phyloP scores from a whole-genome alignment of 64 coral and sea anemone species.

The Montipora capricornis region DNA sequence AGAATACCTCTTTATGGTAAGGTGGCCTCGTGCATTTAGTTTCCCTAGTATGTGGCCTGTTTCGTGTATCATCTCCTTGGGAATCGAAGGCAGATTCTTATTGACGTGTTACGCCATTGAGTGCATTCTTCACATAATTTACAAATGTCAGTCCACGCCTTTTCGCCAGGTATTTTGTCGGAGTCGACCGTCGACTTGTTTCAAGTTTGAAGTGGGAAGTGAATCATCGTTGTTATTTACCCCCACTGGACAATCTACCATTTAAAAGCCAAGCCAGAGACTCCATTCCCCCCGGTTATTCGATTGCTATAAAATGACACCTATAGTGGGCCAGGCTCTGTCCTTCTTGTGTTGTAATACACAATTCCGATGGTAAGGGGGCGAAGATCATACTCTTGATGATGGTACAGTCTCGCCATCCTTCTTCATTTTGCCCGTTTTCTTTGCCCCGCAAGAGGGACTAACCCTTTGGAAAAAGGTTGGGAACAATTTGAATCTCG shows the following conservation, averaged over 20 bases:
- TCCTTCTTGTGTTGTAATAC: background rate
- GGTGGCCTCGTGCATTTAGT: no score
- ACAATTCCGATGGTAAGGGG: background rate
- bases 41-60: no score
- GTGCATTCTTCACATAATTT: no score
- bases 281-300: background rate
- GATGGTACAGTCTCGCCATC: background rate
- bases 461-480: background rate
- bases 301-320: background rate
- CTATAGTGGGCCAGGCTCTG: background rate
- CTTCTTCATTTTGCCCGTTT: background rate
- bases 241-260: background rate
- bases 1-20: no score
- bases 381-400: background rate
- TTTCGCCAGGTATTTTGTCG: no score
- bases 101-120: no score
- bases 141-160: no score
- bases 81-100: no score
- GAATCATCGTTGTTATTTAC: background rate
- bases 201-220: no score
- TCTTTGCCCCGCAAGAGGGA: background rate
- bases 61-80: no score
- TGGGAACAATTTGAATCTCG: background rate
- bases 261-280: background rate
- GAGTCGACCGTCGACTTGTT: no score